These are phyloP conservation scores for Drosophila fuyamai DNA, from an alignment of 1,140 invertebrate genomes.

Conservation along the genomic window DNA sequence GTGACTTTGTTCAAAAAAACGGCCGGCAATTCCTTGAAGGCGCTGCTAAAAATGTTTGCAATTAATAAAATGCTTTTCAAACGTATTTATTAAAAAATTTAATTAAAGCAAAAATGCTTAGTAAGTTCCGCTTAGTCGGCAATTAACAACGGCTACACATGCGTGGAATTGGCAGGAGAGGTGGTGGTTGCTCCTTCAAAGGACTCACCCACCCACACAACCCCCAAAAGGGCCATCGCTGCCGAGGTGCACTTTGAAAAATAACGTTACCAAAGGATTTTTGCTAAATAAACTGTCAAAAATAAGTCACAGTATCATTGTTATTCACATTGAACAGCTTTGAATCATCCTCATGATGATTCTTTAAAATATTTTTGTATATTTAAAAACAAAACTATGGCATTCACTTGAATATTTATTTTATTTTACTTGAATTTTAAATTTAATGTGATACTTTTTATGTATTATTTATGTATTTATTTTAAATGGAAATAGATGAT, in stretches of 20 bases:
- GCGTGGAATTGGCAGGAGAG: conserved; percentile 28
- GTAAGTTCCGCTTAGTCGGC: conserved; percentile 50
- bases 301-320: too few species aligned
- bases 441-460: too few species aligned
- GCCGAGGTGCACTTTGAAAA: background rate
- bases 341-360: too few species aligned
- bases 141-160: conserved; percentile 53
- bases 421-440: too few species aligned
- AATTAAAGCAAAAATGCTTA: conserved; percentile 59
- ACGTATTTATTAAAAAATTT: conserved; percentile 53
- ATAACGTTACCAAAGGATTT: too few species aligned
- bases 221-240: conserved; percentile 4
- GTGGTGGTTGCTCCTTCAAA: conserved; percentile 25
- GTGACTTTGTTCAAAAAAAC: conserved; percentile 1
- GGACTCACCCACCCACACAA: conserved; percentile 5
- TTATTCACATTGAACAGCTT: too few species aligned
- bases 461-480: too few species aligned
- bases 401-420: too few species aligned
- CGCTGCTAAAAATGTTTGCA: conserved; percentile 33
- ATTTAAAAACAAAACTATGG: too few species aligned
- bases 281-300: too few species aligned
- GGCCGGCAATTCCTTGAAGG: conserved; percentile 22
- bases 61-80: conserved; percentile 30
- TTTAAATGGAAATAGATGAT: too few species aligned
- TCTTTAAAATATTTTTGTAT: too few species aligned